A percentile compares a stretch with the other conserved stretches of the same genome.
phyloP scores from a whole-genome alignment of 2,888 invertebrate species.

The Tetramorium bicarinatum region DNA sequence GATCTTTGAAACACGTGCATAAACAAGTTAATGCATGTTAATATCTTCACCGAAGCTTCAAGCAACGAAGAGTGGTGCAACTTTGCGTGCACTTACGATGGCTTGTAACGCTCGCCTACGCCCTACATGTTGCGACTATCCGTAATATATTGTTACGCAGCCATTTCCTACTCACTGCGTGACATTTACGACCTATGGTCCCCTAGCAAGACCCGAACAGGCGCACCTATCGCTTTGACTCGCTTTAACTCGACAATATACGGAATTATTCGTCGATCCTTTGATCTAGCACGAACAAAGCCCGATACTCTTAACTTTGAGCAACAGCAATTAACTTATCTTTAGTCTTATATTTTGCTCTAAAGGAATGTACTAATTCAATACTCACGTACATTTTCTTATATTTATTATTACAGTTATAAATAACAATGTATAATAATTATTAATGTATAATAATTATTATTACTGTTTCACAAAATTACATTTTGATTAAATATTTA shows the following conservation, averaged over 20 bases:
- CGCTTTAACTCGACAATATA: slow-evolving; percentile 3
- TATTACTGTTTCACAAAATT: neutral
- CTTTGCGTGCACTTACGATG: slow-evolving; percentile 24
- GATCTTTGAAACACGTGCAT: slow-evolving; percentile 1
- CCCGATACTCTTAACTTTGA: neutral
- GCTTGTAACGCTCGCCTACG: neutral
- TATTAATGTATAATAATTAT: neutral
- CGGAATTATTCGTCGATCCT: neutral
- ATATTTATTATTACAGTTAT: neutral
- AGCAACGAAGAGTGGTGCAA: neutral
- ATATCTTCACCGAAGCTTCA: slow-evolving; percentile 12
- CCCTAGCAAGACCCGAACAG: neutral
- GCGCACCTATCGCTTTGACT: neutral
- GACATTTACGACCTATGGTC: slow-evolving; percentile 32
- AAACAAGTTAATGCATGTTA: slow-evolving; percentile 23
- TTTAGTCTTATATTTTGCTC: neutral
- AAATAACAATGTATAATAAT: neutral
- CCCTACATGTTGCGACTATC: neutral
- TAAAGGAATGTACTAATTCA: neutral
- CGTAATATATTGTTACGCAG: slow-evolving; percentile 27
- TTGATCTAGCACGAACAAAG: slow-evolving; percentile 9
- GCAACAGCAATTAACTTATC: neutral
- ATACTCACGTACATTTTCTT: neutral
- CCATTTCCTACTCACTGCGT: slow-evolving; percentile 9
- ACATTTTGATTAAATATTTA: neutral